These are phyloP conservation scores for Lepetodrilus schrolli DNA, from an alignment of 2,888 invertebrate genomes.

Conservation along the genomic window DNA sequence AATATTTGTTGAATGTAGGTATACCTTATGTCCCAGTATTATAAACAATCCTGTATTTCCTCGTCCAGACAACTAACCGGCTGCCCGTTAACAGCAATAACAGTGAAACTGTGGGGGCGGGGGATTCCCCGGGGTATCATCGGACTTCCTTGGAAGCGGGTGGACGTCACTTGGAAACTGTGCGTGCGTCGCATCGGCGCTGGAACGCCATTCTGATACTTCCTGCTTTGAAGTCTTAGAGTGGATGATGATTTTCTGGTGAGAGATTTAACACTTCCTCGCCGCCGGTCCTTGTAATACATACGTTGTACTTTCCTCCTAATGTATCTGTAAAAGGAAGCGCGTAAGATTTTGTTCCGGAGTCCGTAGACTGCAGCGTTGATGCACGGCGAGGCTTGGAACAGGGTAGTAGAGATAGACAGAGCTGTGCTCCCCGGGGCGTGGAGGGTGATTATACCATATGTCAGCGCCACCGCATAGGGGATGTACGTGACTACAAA, in stretches of 20 bases:
- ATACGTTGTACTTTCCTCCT: constrained; percentile 55
- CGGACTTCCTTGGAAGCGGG: neutral
- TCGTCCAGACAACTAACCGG: neutral
- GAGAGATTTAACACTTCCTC: constrained; percentile 51
- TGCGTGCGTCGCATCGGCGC: constrained; percentile 29
- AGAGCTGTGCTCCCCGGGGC: constrained; percentile 49
- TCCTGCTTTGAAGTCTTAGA: constrained; percentile 34
- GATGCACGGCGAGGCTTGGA: constrained; percentile 63
- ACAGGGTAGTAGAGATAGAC: constrained; percentile 59
- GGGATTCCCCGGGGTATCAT: constrained; percentile 39
- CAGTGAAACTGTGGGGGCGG: constrained; percentile 55
- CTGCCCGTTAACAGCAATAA: constrained; percentile 35
- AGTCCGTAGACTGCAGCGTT: constrained; percentile 68
- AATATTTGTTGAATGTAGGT: neutral
- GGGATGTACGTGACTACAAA: constrained; percentile 66
- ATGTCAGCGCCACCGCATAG: constrained; percentile 56
- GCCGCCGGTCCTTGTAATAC: constrained; percentile 60
- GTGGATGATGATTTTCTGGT: constrained; percentile 44
- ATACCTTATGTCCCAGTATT: neutral
- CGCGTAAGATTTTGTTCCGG: constrained; percentile 63
- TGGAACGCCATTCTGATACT: constrained; percentile 30
- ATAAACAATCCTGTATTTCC: constrained; percentile 22
- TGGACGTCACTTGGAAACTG: constrained; percentile 34
- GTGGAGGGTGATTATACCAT: constrained; percentile 45
- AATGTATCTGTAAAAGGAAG: constrained; percentile 62